Base-by-base conservation (phyloP, 1,140 invertebrate genomes). In the Drosophila lacteicornis region DNA sequence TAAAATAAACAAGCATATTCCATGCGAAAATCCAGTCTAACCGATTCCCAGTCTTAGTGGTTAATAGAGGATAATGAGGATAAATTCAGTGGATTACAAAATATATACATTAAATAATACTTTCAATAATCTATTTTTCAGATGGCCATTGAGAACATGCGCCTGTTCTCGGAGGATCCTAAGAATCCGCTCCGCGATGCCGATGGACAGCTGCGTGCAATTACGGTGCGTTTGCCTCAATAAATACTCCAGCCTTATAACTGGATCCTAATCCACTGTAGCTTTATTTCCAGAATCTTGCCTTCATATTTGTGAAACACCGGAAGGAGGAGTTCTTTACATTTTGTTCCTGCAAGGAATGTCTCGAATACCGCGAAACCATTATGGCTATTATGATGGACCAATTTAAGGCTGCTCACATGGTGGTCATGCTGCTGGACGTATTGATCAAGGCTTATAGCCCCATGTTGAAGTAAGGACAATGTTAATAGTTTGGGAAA, bases 331-430 rank as follows among this genome's bases (percentile, higher is more conserved):
- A 92, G 57, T 93, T 93, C 67, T 91, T 87, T 42, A 91, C 92
- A 74, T 92, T 92, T 81, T 93, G 92, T 75, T 92, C 90, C 77
- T 93, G 92, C 76, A 85, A 88, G 70, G 82, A 92, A 80, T 93
- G 92, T 80, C 76, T 92, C 71, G 81, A 92, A 82, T 93, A 92
- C 80, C 91, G 92, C 53, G 91, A 93, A 82, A 86, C 88, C 60
- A 91, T 92, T 42, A 86, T 93, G 76, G 88, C 82, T 43, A 86
- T 92, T 50, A 91, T 92, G 86, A 87, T 91, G 74, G 92, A 93
- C 62, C 91, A 93, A 79, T 92, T 91, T 61, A 92, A 92, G 69
- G 88, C 91, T 75, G 79, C 87, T 38, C 91, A 92, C 71, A 91
- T 92, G 91, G 91, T 92, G 47, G 91, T 91, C 45, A 91, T 92